Percentiles rank a stretch among this genome's conserved stretches.
Conservation (phyloP, 2,888 invertebrate species). For the Dastarcus helophoroides region DNA sequence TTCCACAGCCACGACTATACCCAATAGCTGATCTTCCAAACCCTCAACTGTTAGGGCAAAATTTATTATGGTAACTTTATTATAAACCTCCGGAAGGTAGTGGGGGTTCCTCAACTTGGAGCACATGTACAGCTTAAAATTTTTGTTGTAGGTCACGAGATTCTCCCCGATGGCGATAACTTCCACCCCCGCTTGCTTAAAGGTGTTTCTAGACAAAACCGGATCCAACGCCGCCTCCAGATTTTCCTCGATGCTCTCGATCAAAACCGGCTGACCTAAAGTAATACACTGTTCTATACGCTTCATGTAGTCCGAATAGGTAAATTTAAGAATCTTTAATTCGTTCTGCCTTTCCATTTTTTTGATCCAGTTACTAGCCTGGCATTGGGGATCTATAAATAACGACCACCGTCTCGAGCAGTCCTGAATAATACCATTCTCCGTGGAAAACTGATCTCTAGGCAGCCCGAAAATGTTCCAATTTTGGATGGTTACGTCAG, state of each 20-base stretch:
- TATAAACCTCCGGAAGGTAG: slow-evolving; percentile 73
- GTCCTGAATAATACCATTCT: slow-evolving; percentile 76
- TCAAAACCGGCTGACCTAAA: slow-evolving; percentile 62
- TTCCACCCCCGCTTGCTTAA: slow-evolving; percentile 59
- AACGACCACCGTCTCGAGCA: slow-evolving; percentile 68
- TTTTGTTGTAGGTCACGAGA: slow-evolving; percentile 60
- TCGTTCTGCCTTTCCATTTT: slow-evolving; percentile 66
- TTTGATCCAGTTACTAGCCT: slow-evolving; percentile 79
- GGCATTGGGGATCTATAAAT: slow-evolving; percentile 74
- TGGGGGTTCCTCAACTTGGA: slow-evolving; percentile 77
- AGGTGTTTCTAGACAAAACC: slow-evolving; percentile 61
- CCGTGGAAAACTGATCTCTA: slow-evolving; percentile 68
- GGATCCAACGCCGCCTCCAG: slow-evolving; percentile 71
- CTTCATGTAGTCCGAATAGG: slow-evolving; percentile 65
- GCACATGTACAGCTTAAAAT: slow-evolving; percentile 71
- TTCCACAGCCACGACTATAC: slow-evolving; percentile 76
- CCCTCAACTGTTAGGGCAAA: slow-evolving; percentile 75
- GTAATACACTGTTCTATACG: slow-evolving; percentile 63
- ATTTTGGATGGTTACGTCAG: slow-evolving; percentile 75
- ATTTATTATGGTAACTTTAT: slow-evolving; percentile 72
- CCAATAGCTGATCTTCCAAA: slow-evolving; percentile 71
- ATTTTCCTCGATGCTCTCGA: slow-evolving; percentile 68
- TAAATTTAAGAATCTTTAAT: slow-evolving; percentile 59
- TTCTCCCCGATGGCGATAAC: slow-evolving; percentile 70
- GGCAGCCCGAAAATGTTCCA: slow-evolving; percentile 78